phyloP scores from a whole-genome alignment of 1,140 invertebrate species.

The Chrysoperla carnea region DNA sequence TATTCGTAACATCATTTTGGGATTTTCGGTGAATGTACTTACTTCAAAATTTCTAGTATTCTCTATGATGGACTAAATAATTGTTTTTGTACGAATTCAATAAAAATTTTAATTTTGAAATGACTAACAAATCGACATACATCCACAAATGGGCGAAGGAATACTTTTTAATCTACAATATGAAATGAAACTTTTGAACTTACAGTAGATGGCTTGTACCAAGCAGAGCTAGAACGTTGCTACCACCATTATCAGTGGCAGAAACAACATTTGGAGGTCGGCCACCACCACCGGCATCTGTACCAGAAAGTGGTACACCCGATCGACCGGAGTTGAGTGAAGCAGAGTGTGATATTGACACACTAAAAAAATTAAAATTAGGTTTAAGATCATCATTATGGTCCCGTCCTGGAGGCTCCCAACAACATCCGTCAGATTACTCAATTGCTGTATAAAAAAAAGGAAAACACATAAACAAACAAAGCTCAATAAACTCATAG shows the following conservation, averaged over 20 bases:
- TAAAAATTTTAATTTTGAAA: too few species aligned
- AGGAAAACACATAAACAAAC: too few species aligned
- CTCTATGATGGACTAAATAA: too few species aligned
- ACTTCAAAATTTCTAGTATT: too few species aligned
- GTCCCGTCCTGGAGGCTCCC: conserved; percentile 38
- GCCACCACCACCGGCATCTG: conserved; percentile 7
- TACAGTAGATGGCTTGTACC: conserved; percentile 34
- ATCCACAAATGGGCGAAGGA: too few species aligned
- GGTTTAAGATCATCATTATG: conserved; percentile 50
- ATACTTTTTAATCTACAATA: too few species aligned
- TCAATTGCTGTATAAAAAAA: conserved; percentile 40
- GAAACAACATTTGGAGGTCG: conserved; percentile 35
- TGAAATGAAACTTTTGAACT: too few species aligned
- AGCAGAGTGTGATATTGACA: conserved; percentile 56
- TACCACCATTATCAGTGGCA: conserved; percentile 38
- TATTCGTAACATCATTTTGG: too few species aligned
- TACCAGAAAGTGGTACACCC: conserved; percentile 16
- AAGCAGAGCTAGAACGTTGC: conserved; percentile 36
- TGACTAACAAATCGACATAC: too few species aligned
- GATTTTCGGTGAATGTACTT: too few species aligned
- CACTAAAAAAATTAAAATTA: conserved; percentile 54
- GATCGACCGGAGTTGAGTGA: conserved; percentile 41
- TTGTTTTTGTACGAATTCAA: too few species aligned
- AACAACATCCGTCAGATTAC: conserved; percentile 40
- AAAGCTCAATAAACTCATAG: too few species aligned